phyloP scores from a whole-genome alignment of 2,113 vertebrate genomes.

The Pogonocichla stellata region DNA sequence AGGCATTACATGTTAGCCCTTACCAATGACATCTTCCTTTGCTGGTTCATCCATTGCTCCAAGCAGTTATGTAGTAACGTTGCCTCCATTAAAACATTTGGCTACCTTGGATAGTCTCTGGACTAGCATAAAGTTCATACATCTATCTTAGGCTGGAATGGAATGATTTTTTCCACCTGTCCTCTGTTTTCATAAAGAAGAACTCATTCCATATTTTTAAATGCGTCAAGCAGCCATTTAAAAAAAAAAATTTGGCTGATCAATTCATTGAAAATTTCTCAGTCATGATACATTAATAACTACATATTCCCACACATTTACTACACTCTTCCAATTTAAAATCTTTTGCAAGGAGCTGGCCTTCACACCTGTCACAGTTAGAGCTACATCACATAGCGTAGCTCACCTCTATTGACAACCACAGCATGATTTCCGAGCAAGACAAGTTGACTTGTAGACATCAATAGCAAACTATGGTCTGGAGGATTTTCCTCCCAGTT shows the following conservation, averaged over 20 bases:
- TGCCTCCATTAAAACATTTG: not conserved
- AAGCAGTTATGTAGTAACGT: not conserved
- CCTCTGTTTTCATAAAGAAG: not conserved
- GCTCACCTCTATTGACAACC: not conserved
- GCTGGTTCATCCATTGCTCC: not conserved
- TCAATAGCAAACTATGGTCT: not conserved
- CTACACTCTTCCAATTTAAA: not conserved
- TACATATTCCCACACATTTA: not conserved
- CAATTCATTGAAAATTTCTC: not conserved
- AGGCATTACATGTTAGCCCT: not conserved
- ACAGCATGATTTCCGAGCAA: not conserved
- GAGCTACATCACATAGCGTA: not conserved
- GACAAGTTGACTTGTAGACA: not conserved
- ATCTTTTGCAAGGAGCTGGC: not conserved
- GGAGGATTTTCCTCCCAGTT: not conserved
- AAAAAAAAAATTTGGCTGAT: not conserved
- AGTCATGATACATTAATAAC: not conserved
- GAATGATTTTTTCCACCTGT: not conserved
- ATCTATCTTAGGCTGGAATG: not conserved
- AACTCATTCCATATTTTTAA: not conserved
- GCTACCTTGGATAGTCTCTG: not conserved
- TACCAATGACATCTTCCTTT: not conserved
- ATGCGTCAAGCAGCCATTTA: not conserved
- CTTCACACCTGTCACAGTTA: not conserved
- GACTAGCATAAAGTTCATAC: not conserved